Percentiles rank a stretch among this genome's conserved stretches.
These are phyloP conservation scores for Parasteatoda lunata DNA, from an alignment of 2,888 invertebrate species.

Conservation along the genomic window DNA sequence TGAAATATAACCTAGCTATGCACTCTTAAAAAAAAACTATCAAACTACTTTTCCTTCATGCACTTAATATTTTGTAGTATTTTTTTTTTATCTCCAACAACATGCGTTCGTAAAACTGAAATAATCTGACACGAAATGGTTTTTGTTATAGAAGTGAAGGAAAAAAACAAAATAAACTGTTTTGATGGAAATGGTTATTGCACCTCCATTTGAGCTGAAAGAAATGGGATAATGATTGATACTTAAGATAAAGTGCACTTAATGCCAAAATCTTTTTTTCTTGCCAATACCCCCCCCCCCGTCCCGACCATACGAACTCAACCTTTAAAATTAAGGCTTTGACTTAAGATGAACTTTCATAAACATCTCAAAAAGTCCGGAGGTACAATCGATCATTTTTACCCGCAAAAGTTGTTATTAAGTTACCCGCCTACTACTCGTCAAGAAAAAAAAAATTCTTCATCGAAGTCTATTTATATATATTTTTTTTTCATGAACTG, in stretches of 20 bases:
- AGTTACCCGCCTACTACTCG: conserved; percentile 33
- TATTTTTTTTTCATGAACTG: conserved; percentile 22
- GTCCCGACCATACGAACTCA: background rate
- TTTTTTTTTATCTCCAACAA: no score
- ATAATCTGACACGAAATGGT: no score
- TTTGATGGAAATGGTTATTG: conserved; percentile 30
- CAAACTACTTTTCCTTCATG: no score
- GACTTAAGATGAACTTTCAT: conserved; percentile 16
- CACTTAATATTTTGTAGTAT: no score
- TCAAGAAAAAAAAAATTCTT: conserved; percentile 15
- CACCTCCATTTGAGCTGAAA: conserved; percentile 5
- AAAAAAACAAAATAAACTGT: background rate
- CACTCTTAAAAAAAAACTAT: no score
- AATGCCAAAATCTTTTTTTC: conserved; percentile 18
- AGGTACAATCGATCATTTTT: conserved; percentile 45
- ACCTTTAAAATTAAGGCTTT: conserved; percentile 51
- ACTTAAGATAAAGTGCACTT: conserved; percentile 36
- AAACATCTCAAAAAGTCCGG: conserved; percentile 30
- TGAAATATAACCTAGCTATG: no score
- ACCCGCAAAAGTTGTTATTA: conserved; percentile 45
- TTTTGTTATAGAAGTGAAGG: no score
- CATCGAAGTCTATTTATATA: conserved; percentile 16
- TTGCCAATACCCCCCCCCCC: background rate
- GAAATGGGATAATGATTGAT: conserved; percentile 45
- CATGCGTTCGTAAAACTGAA: no score